Evolutionary conservation across 2,797 vertebrate species (phyloP), one percentile per base, ranked within the genome.

Genomic region (Sparus aurata): DNA sequence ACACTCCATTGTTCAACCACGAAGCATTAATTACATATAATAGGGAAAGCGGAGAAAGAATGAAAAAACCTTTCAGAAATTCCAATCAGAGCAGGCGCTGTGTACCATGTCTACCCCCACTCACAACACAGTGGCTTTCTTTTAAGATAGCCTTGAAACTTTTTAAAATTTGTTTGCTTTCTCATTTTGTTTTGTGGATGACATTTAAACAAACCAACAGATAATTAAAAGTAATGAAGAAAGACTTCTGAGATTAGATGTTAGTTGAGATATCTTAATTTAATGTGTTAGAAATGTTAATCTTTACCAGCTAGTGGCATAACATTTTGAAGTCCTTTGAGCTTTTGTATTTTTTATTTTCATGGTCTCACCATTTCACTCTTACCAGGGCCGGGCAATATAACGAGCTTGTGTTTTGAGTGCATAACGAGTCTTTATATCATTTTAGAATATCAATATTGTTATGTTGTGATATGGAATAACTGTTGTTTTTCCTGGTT

Each of bases 21-120:
- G 41, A 89, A 88, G 78, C 82, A 91, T 90, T 92, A 90, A 93
- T 94, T 93, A 92, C 79, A 93, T 85, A 78, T 90, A 88, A 69
- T 79, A 49, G 58, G 43, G 70, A 74, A 87, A 84, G 84, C 38
- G 79, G 73, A 30, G 23, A 45, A 30, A 47, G 50, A 41, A 49
- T 68, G 63, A 74, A 89, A 90, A 34, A 87, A 77, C 49, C 46
- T 74, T 22, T 85, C n/a, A 79, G 41, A 22, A 66, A 76, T 77
- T 86, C 60, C 68, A 71, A 70, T 78, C n/a, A 80, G 69, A 58
- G n/a, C 4, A 30, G 45, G 53, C 30, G 20, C 49, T 73, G 55
- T 80, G 68, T 74, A 34, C 75, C 10, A 59, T 53, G 25, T 72
- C 52, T 63, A 46, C 16, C 1, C 18, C 1, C 22, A 53, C 16